Evolutionary conservation across 2,797 vertebrate species (phyloP).

Genomic region (Anomalospiza imberbis): DNA sequence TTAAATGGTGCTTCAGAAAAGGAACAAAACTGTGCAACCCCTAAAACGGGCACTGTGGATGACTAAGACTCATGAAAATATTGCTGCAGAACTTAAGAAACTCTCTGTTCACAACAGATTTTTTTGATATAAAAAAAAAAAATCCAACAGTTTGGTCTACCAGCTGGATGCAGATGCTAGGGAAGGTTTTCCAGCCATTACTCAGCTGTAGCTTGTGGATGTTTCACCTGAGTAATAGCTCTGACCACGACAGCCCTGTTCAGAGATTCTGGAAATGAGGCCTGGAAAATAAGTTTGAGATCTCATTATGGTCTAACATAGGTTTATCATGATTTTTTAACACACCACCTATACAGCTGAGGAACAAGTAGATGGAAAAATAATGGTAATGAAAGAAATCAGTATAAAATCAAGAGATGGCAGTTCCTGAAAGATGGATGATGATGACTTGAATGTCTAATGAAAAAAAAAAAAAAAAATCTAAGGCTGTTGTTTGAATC

Average conservation of each 20-base stretch:
- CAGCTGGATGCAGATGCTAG: neutral
- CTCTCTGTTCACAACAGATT: neutral
- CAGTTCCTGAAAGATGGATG: neutral
- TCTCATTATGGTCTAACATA: neutral
- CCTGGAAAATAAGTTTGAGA: neutral
- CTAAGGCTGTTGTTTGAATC: neutral
- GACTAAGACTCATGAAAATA: neutral
- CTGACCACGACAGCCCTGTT: neutral
- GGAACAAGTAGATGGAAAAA: neutral
- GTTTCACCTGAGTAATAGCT: neutral
- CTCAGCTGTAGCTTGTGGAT: neutral
- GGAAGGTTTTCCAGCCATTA: neutral
- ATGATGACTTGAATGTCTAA: neutral
- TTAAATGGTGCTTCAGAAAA: neutral
- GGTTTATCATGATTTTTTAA: neutral
- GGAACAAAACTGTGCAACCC: neutral
- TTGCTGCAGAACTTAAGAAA: neutral
- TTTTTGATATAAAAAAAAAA: neutral
- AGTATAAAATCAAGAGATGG: neutral
- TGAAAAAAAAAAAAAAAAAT: neutral
- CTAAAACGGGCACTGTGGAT: neutral
- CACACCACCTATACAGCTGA: neutral
- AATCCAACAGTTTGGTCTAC: neutral
- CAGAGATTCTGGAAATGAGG: neutral
- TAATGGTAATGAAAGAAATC: neutral